Base-by-base conservation (phyloP, 1,140 invertebrate genomes). In the Drosophila malerkotliana region DNA sequence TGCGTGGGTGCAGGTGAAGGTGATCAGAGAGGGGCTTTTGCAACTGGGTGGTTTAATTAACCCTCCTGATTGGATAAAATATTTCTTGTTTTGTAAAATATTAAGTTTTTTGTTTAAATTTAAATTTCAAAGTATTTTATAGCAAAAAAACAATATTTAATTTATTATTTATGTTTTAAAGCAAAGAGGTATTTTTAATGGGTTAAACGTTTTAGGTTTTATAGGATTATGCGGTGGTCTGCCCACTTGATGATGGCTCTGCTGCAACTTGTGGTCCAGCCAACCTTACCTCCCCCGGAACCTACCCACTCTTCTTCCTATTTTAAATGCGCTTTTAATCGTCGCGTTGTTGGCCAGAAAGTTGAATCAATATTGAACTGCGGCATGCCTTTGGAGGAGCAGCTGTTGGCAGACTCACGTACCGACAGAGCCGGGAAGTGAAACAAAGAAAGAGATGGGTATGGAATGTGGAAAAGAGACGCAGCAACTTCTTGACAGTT, bases 261-360 rank as follows among this genome's bases (percentile, higher is more conserved):
- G 37, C 62, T 81, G 77, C 77, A 76, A 68, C 61, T 72, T 68
- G 75, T 15, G 75, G 62, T 45, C 48, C 51, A 53, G 44, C 41
- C 28, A 5, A 30, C 30, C 21, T 9, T 28, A 28, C 39, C 44
- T 48, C 49, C 39, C 54, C 39, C 34, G 14, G 2, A 44, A 7
- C 4, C 21, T 7, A 24, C 12, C 15, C 8, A 10, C 58, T 18
- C 10, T 49, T 21, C 28, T 44, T 30, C 15, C 26, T 44, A n/a
- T 61, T 82, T 87, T 85, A 81, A 87, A 87, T 87, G 83, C 75
- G 62, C 83, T 82, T 85, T 85, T 85, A 87, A 85, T 87, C 78
- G 74, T 52, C 59, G 52, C 55, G 59, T 74, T 54, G 67, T 41
- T 69, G 62, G 63, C 64, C 76, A 39, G 62, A 82, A 85, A 81